phyloP scores from a whole-genome alignment of 2,888 invertebrate species.

The Cremastinae sp. region DNA sequence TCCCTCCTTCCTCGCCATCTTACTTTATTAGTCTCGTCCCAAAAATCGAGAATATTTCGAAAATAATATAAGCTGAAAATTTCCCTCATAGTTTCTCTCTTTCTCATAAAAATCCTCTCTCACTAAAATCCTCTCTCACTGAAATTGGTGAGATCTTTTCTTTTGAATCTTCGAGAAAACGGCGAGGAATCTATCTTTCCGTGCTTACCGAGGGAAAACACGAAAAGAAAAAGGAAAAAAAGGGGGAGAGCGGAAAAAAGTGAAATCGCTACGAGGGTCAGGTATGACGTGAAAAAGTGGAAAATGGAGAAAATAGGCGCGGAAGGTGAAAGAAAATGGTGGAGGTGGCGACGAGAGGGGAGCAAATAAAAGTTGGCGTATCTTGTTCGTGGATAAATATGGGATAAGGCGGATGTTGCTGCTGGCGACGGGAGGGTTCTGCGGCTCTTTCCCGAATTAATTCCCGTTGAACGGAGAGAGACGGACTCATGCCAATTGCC shows the following conservation, averaged over 20 bases:
- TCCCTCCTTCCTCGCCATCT: not conserved
- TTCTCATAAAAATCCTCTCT: constrained; percentile 11
- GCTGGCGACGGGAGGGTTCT: no score
- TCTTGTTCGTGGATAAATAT: not conserved
- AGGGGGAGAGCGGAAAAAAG: not conserved
- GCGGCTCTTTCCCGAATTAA: not conserved
- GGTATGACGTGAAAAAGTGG: constrained; percentile 3
- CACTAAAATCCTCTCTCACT: constrained; percentile 9
- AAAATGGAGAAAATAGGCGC: constrained; percentile 14
- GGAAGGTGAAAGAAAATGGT: not conserved
- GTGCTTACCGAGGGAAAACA: not conserved
- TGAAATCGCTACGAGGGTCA: not conserved
- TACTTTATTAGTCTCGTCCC: no score
- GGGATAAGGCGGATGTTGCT: no score
- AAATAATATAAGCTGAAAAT: not conserved
- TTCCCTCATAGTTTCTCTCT: not conserved
- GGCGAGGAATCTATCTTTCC: not conserved
- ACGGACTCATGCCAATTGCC: not conserved
- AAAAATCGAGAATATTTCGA: not conserved
- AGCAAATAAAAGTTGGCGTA: not conserved
- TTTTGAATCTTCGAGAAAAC: not conserved
- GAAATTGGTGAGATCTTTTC: not conserved
- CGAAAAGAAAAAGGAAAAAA: not conserved
- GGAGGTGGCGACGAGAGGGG: not conserved
- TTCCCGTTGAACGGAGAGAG: constrained; percentile 9